Evolutionary conservation across 2,113 vertebrate species (phyloP).

Genomic region (Castor canadensis): DNA sequence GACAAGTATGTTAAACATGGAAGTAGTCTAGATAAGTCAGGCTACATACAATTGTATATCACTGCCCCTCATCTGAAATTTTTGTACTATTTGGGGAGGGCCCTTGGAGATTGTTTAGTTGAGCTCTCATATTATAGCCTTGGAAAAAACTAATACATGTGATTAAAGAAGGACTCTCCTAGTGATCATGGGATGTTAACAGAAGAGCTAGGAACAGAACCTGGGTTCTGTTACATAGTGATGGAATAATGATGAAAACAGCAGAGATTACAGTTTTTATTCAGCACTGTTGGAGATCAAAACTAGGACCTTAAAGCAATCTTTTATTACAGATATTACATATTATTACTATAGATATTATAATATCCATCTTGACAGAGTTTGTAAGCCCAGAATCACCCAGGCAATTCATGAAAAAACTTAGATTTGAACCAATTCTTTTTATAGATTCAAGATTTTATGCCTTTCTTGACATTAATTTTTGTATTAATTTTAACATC

Average conservation of each 20-base stretch:
- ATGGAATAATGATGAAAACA: not conserved
- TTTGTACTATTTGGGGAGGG: not conserved
- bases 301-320: not conserved
- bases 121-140: not conserved
- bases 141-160: not conserved
- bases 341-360: not conserved
- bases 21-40: not conserved
- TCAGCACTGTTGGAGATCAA: not conserved
- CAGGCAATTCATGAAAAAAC: not conserved
- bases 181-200: not conserved
- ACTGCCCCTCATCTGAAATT: not conserved
- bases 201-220: not conserved
- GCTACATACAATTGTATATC: not conserved
- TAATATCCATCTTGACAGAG: not conserved
- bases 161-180: not conserved
- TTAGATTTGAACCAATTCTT: not conserved
- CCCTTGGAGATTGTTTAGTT: not conserved
- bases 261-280: not conserved
- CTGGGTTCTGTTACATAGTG: not conserved
- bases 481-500: slow-evolving; percentile 31
- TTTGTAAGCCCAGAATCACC: slow-evolving; percentile 20
- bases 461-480: not conserved
- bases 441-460: not conserved
- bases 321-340: not conserved
- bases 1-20: not conserved